Base-by-base conservation (phyloP, 1,140 invertebrate species). In the Nilaparvata lugens region DNA sequence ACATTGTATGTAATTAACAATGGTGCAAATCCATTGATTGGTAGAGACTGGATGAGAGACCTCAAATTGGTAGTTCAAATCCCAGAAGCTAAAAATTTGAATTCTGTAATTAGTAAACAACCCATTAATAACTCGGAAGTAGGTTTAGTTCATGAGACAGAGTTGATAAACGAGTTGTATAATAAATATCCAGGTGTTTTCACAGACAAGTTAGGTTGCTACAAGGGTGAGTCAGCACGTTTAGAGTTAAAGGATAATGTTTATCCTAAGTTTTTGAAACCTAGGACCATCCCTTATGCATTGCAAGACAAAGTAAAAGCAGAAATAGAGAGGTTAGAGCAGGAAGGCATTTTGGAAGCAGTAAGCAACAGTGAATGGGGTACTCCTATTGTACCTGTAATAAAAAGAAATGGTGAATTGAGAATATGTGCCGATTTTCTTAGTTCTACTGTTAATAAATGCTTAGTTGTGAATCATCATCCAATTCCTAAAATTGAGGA, bases 351-450 rank as follows among this genome's bases (percentile, higher is more conserved):
- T 21, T 64, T 58, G 35, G 6, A 4, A 43, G n/a, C 23, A 19
- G 24, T 62, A 52, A 40, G 54, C 24, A 59, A 38, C 7, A 62
- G 56, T 43, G 28, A 62, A 24, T 62, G 58, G 61, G 57, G 61
- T 52, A 62, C 57, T 52, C 57, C 54, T 25, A 38, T 56, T 28
- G 54, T 56, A 16, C 25, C 54, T 6, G 25, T 56, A 31, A 56
- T 25, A 3, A 28, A 56, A 56, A 25, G 13, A 7, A 38, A 28
- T 16, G 28, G 23, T 38, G 28, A 56, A 28, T 16, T 25, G 40
- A 14, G 21, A 31, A 38, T 56, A 35, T 28, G 13, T 56, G 54
- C 28, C 16, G 28, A 25, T 56, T 28, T 35, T 56, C 52, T 18
- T 19, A 56, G 31, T 16, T 16, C 54, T n/a, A 19, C 25, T 38